Evolutionary conservation across 2,113 vertebrate species (phyloP), one percentile per base, ranked within the genome.

Genomic region (Ia io): DNA sequence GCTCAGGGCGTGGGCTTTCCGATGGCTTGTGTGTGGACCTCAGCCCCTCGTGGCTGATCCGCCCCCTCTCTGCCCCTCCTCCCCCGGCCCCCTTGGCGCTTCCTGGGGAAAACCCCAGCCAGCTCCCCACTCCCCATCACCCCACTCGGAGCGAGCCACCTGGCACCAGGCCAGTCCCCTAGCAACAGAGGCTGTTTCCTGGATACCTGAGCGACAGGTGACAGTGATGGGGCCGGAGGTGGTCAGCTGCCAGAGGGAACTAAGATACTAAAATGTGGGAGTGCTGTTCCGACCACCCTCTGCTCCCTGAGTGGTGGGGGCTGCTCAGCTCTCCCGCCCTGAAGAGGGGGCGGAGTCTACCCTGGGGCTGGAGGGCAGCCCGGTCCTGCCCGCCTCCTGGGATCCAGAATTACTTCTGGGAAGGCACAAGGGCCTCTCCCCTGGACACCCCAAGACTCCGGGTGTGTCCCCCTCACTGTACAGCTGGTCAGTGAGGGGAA

Each of bases 131-230:
- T 78, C 13, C 92, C 37, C 3, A 8, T 14, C 6, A 1, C 69
- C 37, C 79, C 42, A 37, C 30, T 53, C 90, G 44, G 37, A 80
- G 71, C 63, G 40, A 67, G 73, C 83, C 74, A 23, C 61, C 77
- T 14, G 59, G 28, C 18, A 67, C 74, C 35, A n/a, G 53, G 80
- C 86, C 73, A 30, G 70, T 32, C 93, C 96, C 97, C 96, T 97
- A 97, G 97, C 97, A 96, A 98, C 74, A 0, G 2, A 82, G 51
- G 56, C 97, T 5, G 4, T 94, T 97, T 97, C 97, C 77, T 42
- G 44, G 92, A 95, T 51, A 96, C 88, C 91, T 35, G 84, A 76
- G 49, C 74, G 94, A 94, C 85, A 53, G 82, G 49, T 79, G 76
- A 49, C 47, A 40, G 91, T 61, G 74, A 32, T 13, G 37, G 63